Base-by-base conservation (phyloP, 2,888 invertebrate genomes). In the Dynastes maya region DNA sequence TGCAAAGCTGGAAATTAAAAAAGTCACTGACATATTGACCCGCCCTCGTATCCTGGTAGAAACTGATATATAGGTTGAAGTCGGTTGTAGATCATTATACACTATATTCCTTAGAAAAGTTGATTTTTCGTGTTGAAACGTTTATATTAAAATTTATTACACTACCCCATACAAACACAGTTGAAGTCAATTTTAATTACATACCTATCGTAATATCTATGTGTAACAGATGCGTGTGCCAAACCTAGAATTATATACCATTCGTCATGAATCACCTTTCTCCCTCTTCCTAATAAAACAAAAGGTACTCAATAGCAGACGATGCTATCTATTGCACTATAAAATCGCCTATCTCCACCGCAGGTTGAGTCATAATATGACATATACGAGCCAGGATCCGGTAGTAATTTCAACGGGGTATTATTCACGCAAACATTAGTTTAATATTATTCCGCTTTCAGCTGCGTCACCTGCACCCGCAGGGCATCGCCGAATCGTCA, bases 331-430 rank as follows among this genome's bases (percentile, higher is more conserved):
- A 71, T 6, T 16, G 4, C 45, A n/a, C 53, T 53, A 71, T 55
- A 32, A 71, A 71, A 32, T 55, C 70, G 29, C 29, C 37, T 32
- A 29, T n/a, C 53, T 37, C 29, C 2, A n/a, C 53, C 22, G 13
- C 32, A 55, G 32, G 37, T 55, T 71, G 70, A 71, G 55, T 71
- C 70, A 71, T 55, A n/a, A 55, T 27, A 71, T 53, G 55, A 55
- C 70, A 71, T 53, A 71, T 16, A 37, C 32, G 32, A 53, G 29
- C 29, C 32, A 9, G 32, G 70, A 32, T 45, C 29, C 29, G n/a
- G 22, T 16, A 16, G 65, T 58, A 58, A 58, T 58, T 58, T 58
- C 8, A 16, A 16, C 55, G 22, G 5, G 55, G 16, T 58, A 65
- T 61, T 61, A 61, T 37, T 16, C 65, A 65, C 16, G 65, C 37